Conservation (phyloP, 1,140 invertebrate genomes). For the Telenomus remus region DNA sequence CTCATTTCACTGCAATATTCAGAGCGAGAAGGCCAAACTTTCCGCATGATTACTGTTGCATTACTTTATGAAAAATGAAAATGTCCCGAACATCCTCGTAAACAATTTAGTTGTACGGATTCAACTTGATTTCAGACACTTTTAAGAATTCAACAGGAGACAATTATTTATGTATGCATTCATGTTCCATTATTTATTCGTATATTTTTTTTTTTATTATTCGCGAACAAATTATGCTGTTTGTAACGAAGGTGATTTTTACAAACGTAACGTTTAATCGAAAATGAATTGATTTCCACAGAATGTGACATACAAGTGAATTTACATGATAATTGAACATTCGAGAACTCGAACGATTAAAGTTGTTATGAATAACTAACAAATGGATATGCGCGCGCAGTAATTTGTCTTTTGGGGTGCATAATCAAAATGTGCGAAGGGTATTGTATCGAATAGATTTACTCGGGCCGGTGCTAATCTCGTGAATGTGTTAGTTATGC, state of each 20-base stretch:
- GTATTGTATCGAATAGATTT: slow-evolving; percentile 36
- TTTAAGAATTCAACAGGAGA: too few species aligned
- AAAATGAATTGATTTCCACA: too few species aligned
- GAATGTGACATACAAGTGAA: too few species aligned
- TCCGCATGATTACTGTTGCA: slow-evolving; percentile 30
- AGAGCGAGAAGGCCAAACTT: slow-evolving; percentile 28
- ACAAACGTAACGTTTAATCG: too few species aligned
- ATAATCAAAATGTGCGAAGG: slow-evolving; percentile 21
- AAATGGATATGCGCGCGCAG: slow-evolving; percentile 9
- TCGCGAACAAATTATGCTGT: too few species aligned
- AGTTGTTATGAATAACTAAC: too few species aligned
- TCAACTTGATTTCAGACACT: too few species aligned
- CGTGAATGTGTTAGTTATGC: neutral
- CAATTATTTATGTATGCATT: too few species aligned
- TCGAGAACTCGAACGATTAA: slow-evolving; percentile 7
- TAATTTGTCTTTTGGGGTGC: slow-evolving; percentile 25
- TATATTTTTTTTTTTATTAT: too few species aligned
- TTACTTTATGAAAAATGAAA: slow-evolving; percentile 10
- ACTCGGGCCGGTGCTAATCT: slow-evolving; percentile 26
- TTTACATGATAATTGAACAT: slow-evolving; percentile 24
- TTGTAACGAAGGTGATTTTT: too few species aligned
- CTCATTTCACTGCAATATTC: slow-evolving; percentile 25
- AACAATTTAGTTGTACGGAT: too few species aligned
- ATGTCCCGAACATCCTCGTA: neutral
- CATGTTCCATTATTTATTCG: too few species aligned